Conservation (phyloP, 64 coral and sea anemone genomes). For the Orbicella faveolata region DNA sequence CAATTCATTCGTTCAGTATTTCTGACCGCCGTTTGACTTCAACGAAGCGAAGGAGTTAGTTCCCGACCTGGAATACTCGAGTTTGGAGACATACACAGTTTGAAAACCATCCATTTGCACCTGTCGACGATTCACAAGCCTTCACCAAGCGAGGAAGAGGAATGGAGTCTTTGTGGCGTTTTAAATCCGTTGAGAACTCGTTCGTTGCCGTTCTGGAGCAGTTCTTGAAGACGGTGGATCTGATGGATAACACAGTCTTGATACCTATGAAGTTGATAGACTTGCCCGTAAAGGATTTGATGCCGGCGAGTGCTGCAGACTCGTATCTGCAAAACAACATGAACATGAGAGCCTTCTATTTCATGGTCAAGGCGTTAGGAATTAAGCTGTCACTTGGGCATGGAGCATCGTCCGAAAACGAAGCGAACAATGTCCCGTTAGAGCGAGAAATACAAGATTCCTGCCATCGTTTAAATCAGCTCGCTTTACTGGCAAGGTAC, state of each 20-base stretch:
- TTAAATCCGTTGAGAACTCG: constrained; percentile 29
- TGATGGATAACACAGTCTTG: constrained; percentile 23
- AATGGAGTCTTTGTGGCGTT: constrained; percentile 21
- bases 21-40: background rate
- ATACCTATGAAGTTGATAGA: constrained; percentile 45
- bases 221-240: constrained; percentile 31
- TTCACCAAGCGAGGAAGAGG: background rate
- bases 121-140: background rate
- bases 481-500: constrained; percentile 21
- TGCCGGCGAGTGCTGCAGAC: constrained; percentile 11
- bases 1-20: background rate
- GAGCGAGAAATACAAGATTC: constrained; percentile 34
- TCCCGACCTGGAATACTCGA: background rate
- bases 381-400: constrained; percentile 32
- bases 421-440: constrained; percentile 2
- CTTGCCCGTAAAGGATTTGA: constrained; percentile 13
- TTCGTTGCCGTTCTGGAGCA: constrained; percentile 35
- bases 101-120: background rate
- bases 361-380: constrained; percentile 37
- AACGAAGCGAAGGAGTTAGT: background rate
- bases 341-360: constrained; percentile 45
- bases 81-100: background rate
- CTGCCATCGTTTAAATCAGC: constrained; percentile 32
- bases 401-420: background rate
- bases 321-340: constrained; percentile 26